Percentiles rank a stretch among this genome's conserved stretches.
Conservation (phyloP, 2,888 invertebrate genomes). For the Plebejus melissa region DNA sequence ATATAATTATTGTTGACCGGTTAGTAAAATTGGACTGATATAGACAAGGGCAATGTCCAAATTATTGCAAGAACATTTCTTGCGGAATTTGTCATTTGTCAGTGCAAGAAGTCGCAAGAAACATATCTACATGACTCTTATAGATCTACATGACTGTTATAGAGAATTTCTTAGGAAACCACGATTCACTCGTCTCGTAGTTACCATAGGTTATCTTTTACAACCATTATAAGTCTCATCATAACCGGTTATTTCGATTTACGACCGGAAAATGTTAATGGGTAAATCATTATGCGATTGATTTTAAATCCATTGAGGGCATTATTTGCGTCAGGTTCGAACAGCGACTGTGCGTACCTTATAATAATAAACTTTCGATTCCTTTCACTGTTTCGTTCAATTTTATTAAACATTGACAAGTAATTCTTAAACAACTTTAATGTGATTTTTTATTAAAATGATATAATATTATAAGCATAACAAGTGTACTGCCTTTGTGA, state of each 20-base stretch:
- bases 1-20: too few relatives aligned
- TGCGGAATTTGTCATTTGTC: too few relatives aligned
- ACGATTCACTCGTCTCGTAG: too few relatives aligned
- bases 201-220: too few relatives aligned
- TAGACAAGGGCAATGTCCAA: too few relatives aligned
- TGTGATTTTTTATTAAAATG: not conserved
- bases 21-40: too few relatives aligned
- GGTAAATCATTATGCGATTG: not conserved
- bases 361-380: constrained; percentile 24
- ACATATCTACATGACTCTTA: too few relatives aligned
- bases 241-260: not conserved
- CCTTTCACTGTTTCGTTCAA: constrained; percentile 18
- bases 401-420: not conserved
- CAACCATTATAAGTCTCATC: not conserved
- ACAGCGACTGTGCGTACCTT: constrained; percentile 1
- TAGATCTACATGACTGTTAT: too few relatives aligned
- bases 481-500: too few relatives aligned
- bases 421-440: not conserved
- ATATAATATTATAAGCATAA: not conserved
- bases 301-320: not conserved
- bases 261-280: not conserved
- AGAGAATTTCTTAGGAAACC: too few relatives aligned
- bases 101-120: too few relatives aligned
- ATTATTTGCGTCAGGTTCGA: constrained; percentile 3
- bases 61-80: too few relatives aligned